Percentiles rank a stretch among this genome's conserved stretches.
These are phyloP conservation scores for Tringa solitaria DNA, from an alignment of 2,113 vertebrate genomes.

Conservation along the genomic window DNA sequence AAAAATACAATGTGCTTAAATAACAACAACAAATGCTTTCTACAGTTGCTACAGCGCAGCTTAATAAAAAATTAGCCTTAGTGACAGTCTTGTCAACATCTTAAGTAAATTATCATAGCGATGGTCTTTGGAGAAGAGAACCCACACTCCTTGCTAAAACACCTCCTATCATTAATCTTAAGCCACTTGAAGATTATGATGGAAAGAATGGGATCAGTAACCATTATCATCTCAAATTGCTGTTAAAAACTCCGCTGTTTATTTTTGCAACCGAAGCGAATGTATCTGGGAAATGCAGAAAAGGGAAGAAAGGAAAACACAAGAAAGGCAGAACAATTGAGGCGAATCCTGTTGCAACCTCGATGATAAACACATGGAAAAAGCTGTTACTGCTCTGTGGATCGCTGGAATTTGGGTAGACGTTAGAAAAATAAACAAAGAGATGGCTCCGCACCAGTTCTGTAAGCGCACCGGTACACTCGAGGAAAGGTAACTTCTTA, in stretches of 20 bases:
- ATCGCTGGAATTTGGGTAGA: conserved; percentile 54
- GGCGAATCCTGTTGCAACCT: conserved; percentile 56
- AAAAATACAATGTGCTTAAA: conserved; percentile 10
- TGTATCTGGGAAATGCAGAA: conserved; percentile 33
- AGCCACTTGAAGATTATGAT: conserved; percentile 90
- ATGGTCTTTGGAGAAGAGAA: conserved; percentile 76
- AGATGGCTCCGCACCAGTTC: neutral
- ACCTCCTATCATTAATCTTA: conserved; percentile 85
- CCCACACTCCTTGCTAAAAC: conserved; percentile 64
- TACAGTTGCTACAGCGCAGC: conserved; percentile 1
- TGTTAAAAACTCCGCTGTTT: conserved; percentile 78
- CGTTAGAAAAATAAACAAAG: conserved; percentile 55
- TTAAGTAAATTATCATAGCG: conserved; percentile 72
- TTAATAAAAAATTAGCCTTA: conserved; percentile 70
- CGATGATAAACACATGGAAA: conserved; percentile 59
- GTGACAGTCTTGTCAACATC: conserved; percentile 72
- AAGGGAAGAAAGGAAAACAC: conserved; percentile 45
- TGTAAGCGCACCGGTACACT: neutral
- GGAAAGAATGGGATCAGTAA: conserved; percentile 84
- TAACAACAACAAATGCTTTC: conserved; percentile 41
- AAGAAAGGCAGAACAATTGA: conserved; percentile 53
- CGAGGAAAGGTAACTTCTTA: conserved; percentile 32
- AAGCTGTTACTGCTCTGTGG: conserved; percentile 44
- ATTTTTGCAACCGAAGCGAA: conserved; percentile 81
- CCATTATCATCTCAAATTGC: conserved; percentile 84